Conservation (phyloP, 2,797 vertebrate species). For the Betta splendens region DNA sequence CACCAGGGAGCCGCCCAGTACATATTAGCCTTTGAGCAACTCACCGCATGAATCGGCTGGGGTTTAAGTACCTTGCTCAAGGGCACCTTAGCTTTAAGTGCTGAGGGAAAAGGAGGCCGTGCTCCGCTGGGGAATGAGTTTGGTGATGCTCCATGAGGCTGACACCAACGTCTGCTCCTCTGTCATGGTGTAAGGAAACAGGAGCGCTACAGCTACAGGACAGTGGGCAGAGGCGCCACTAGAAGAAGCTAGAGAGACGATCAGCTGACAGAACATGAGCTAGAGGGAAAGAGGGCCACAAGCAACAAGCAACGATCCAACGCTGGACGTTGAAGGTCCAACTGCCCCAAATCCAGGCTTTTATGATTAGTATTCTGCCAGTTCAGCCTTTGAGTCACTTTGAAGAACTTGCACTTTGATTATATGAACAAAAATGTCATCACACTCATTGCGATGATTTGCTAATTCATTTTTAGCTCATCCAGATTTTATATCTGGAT, state of each 20-base stretch:
- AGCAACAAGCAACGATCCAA: no score
- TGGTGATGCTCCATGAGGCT: conserved; percentile 4
- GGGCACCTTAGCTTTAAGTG: conserved; percentile 20
- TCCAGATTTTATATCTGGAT: no score
- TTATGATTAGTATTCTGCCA: no score
- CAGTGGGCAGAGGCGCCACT: neutral
- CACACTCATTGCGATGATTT: neutral
- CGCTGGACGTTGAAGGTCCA: no score
- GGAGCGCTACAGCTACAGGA: conserved; percentile 5
- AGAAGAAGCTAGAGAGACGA: neutral
- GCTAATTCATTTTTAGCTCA: no score
- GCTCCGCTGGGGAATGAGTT: conserved; percentile 23
- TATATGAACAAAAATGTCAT: no score
- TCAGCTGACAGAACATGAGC: neutral
- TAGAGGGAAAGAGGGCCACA: neutral
- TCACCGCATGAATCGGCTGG: conserved; percentile 15
- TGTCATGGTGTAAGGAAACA: neutral
- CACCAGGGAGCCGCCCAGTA: conserved; percentile 48
- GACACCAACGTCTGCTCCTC: conserved; percentile 3
- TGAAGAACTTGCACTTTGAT: no score
- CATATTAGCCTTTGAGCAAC: conserved; percentile 47
- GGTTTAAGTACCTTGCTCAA: conserved; percentile 58
- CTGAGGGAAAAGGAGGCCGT: conserved; percentile 12
- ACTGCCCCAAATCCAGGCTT: no score
- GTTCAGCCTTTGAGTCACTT: neutral